Base-by-base conservation (phyloP, 2,888 invertebrate genomes). In the Polietes domitor region DNA sequence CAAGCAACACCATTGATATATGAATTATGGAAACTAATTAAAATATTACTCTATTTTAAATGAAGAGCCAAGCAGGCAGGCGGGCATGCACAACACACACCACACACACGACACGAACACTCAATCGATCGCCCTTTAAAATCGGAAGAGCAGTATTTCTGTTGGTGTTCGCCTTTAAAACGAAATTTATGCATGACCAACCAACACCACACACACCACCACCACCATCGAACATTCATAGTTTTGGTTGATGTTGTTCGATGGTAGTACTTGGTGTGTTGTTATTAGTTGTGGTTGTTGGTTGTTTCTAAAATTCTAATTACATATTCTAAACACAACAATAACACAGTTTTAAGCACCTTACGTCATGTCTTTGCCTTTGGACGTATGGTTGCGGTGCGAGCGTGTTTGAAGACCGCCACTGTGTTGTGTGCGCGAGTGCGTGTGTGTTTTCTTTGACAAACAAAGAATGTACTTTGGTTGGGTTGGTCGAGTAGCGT, bases 291-390 rank as follows among this genome's bases (percentile, higher is more conserved):
- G 24, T 15, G 2, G 28, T 17, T 63, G 63, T n/a, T 10, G 63
- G 17, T 63, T 32, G 41, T 41, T 70, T 32, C 37, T 65, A 37
- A 80, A 77, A 63, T 19, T 65, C 70, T n/a, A 75, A 80, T 83
- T 83, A 77, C 71, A 80, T 75, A 83, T 83, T 83, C 80, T 55
- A 78, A 75, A 77, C 83, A 83, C 83, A 80, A 65, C 37, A 65
- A 75, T 83, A 80, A 78, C 80, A 80, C 80, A 78, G 77, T 83
- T 83, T 83, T 75, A 80, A 80, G 80, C 80, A 83, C 83, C 83
- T 83, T 83, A 77, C 83, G 83, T 83, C 83, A 83, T 65, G 41
- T 41, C 41, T 68, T 37, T 68, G 24, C 7, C n/a, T 53, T n/a
- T 21, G 21, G 19, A 21, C 24, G 10, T n/a, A n/a, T n/a, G n/a